Percentiles rank a stretch among this genome's conserved stretches.
These are phyloP conservation scores for Rhinichthys klamathensis DNA, from an alignment of 2,113 vertebrate genomes.

Conservation along the genomic window DNA sequence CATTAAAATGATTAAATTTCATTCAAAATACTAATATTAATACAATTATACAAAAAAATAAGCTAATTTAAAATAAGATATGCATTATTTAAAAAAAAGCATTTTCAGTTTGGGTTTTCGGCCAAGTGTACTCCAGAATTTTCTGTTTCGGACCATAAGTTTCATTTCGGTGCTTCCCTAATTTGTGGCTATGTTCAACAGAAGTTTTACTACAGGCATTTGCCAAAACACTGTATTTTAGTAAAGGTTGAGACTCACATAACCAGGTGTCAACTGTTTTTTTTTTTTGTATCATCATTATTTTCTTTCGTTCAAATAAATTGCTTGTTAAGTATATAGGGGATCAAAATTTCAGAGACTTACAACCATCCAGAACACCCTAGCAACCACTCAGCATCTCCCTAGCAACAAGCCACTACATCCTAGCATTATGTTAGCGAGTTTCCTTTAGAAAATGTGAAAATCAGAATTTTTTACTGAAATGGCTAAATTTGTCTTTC, in stretches of 20 bases:
- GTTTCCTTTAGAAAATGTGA: neutral
- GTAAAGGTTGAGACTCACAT: neutral
- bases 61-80: no score
- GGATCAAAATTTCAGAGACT: neutral
- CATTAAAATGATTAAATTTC: no score
- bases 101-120: no score
- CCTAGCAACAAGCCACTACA: neutral
- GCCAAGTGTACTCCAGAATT: no score
- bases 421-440: neutral
- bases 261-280: neutral
- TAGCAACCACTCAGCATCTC: neutral
- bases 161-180: no score
- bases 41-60: no score
- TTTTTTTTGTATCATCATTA: neutral
- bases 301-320: neutral
- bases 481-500: neutral
- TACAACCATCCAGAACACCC: neutral
- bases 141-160: no score
- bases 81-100: no score
- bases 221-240: neutral
- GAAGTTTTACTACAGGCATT: neutral
- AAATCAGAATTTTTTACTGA: neutral
- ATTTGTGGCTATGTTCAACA: neutral
- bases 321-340: neutral
- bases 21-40: no score